Evolutionary conservation across 2,888 invertebrate species (phyloP).

Genomic region (Platypus cylindrus): DNA sequence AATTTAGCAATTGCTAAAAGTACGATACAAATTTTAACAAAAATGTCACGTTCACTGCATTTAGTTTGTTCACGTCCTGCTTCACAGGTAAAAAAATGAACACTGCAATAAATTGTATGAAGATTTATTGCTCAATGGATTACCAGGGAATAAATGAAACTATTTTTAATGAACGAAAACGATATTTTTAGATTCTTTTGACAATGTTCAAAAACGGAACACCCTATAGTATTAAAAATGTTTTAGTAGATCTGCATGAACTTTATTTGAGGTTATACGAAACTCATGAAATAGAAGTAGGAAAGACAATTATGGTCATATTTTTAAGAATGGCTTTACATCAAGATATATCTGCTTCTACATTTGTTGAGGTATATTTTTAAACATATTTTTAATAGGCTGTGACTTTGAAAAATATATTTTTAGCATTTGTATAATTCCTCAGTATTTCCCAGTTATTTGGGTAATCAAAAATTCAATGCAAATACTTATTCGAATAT

Average conservation of each 20-base stretch:
- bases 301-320: constrained; percentile 17
- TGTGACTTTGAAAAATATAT: background rate
- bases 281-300: constrained; percentile 13
- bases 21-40: constrained; percentile 17
- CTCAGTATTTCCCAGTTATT: constrained; percentile 13
- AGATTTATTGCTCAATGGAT: background rate
- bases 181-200: constrained; percentile 14
- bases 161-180: too few relatives aligned
- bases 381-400: background rate
- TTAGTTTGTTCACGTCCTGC: constrained; percentile 8
- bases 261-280: constrained; percentile 16
- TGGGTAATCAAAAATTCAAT: constrained; percentile 16
- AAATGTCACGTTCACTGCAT: constrained; percentile 12
- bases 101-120: background rate
- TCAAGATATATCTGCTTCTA: constrained; percentile 15
- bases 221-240: constrained; percentile 18
- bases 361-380: constrained; percentile 1
- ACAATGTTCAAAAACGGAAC: constrained; percentile 18
- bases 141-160: constrained; percentile 3
- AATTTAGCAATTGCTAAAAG: constrained; percentile 16
- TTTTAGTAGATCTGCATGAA: constrained; percentile 16
- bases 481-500: constrained; percentile 19
- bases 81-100: constrained; percentile 2
- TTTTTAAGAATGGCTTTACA: constrained; percentile 20
- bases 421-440: constrained; percentile 19